These are phyloP conservation scores for Elegia similella DNA, from an alignment of 2,888 invertebrate genomes.

Conservation along the genomic window DNA sequence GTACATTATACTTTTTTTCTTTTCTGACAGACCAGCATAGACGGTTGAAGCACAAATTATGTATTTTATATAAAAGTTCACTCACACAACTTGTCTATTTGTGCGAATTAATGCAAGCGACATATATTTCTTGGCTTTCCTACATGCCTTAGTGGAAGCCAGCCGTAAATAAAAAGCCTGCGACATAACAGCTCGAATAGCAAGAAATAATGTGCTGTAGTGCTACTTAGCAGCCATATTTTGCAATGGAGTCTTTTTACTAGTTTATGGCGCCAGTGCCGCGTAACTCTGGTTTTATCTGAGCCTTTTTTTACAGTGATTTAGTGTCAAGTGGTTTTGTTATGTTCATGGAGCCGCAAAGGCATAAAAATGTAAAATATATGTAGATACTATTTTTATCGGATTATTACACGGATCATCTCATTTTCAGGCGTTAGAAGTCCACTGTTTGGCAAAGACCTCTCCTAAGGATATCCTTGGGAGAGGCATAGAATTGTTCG, in stretches of 20 bases:
- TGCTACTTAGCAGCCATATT: slow-evolving; percentile 17
- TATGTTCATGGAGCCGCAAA: neutral
- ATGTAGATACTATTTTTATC: neutral
- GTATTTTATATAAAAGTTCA: no score
- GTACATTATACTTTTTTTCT: no score
- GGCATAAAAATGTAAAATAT: no score
- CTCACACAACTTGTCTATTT: no score
- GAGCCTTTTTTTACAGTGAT: neutral
- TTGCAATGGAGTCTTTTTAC: slow-evolving; percentile 23
- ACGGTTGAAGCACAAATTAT: no score
- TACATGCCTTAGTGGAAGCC: neutral
- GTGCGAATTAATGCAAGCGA: no score
- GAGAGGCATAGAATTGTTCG: no score
- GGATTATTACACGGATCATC: no score
- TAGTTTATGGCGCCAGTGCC: slow-evolving; percentile 6
- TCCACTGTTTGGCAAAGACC: no score
- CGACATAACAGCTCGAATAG: slow-evolving; percentile 18
- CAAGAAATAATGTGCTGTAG: slow-evolving; percentile 24
- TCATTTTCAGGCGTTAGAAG: no score
- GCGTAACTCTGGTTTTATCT: slow-evolving; percentile 6
- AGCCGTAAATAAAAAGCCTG: slow-evolving; percentile 25
- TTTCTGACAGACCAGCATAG: no score
- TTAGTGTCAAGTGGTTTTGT: neutral
- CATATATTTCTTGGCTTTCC: neutral
- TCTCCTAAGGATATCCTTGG: no score